Evolutionary conservation across 2,797 vertebrate genomes (phyloP), one percentile per base, ranked within the genome.

Genomic region (Fratercula arctica): DNA sequence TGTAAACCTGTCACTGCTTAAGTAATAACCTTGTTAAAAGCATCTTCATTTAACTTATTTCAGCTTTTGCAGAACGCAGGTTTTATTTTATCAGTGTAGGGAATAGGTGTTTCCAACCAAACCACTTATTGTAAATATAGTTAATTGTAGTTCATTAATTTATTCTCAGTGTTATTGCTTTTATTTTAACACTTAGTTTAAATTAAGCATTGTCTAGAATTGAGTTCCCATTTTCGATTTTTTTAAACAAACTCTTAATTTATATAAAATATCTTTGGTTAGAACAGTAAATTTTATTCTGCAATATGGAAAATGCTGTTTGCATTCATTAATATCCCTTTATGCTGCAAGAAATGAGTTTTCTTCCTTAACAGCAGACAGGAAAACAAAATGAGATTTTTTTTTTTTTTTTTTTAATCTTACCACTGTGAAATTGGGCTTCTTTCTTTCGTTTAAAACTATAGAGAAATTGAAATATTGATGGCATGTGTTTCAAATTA

Each of bases 1-100:
- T 98, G 98, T 97, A 98, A 98, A 98, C 98, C 98, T 98, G 98
- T 98, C 98, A 98, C 97, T 98, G 98, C 98, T 97, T 98, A 98
- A 98, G 98, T 97, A 97, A 98, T 98, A 98, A 98, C 97, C 97
- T 96, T 97, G 98, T 98, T 98, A 98, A 98, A 98, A 98, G 97
- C 98, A 97, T 98, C 98, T 98, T 98, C 98, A 98, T 98, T 98
- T 98, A 98, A 98, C 98, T 98, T 98, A 96, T 97, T 98, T 97
- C 97, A 96, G 98, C 96, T 98, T 97, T 97, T 97, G 95, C 97
- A 95, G 96, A 87, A 98, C 96, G 97, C 94, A 98, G 97, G 97
- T 97, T 98, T 98, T 98, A 98, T 98, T 98, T 98, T 97, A 98
- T 97, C 97, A 96, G 96, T 77, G 85, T n/a, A 94, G 88, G 86